A percentile compares a stretch with the other conserved stretches of the same genome.
These are phyloP conservation scores for Anhinga rufa DNA, from an alignment of 2,113 vertebrate species.

Conservation along the genomic window DNA sequence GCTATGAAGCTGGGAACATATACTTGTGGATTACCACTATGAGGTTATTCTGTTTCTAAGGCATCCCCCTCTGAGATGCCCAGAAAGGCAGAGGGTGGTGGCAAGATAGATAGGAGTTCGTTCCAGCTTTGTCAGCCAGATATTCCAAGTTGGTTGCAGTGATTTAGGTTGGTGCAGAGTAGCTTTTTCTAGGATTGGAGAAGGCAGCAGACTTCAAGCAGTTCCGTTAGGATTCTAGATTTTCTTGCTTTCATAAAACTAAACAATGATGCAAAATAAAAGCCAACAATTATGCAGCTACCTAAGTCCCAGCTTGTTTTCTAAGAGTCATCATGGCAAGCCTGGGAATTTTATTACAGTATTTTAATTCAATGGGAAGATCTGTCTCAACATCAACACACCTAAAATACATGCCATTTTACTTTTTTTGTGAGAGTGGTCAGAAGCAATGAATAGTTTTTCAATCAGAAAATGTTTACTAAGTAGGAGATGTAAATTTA, in stretches of 20 bases:
- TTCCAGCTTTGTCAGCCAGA: neutral
- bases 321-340: neutral
- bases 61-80: neutral
- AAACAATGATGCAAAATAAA: neutral
- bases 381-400: neutral
- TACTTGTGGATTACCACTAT: neutral
- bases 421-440: neutral
- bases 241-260: neutral
- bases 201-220: neutral
- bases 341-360: neutral
- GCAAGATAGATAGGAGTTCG: neutral
- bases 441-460: neutral
- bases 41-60: neutral
- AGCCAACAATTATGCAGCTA: neutral
- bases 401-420: neutral
- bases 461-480: neutral
- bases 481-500: neutral
- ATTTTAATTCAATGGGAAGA: neutral
- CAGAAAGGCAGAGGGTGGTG: neutral
- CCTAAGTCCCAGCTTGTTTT: neutral
- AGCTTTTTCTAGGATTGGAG: neutral
- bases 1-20: neutral
- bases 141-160: neutral
- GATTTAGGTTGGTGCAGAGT: neutral
- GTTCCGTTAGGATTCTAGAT: neutral